These are phyloP conservation scores for Aurelia coerulea DNA, from an alignment of 30 jellyfish, hydroid and myxozoan species.

Conservation along the genomic window DNA sequence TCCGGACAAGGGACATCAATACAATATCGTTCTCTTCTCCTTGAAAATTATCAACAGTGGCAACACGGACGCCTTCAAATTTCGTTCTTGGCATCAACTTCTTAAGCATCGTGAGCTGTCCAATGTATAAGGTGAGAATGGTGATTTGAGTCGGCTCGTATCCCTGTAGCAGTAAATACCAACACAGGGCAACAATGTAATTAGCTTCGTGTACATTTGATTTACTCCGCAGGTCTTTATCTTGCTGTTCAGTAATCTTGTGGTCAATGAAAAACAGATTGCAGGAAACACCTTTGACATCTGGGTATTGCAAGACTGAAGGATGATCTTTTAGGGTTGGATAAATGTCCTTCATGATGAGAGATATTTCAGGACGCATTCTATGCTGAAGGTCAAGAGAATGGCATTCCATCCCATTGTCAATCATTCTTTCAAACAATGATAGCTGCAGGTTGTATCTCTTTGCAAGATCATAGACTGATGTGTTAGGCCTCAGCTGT, in stretches of 20 bases:
- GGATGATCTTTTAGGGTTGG: constrained; percentile 79
- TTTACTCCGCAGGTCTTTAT: constrained; percentile 62
- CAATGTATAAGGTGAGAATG: constrained; percentile 77
- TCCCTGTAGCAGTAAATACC: constrained; percentile 87
- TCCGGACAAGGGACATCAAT: constrained; percentile 83
- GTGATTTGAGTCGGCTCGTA: constrained; percentile 77
- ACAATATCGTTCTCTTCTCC: constrained; percentile 95
- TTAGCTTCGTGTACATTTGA: constrained; percentile 76
- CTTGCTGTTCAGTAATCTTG: constrained; percentile 18
- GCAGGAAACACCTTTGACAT: constrained; percentile 69
- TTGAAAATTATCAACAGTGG: constrained; percentile 87
- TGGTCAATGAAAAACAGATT: constrained; percentile 79
- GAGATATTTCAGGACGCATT: constrained; percentile 89
- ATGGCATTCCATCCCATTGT: constrained; percentile 81
- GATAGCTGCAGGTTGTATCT: constrained; percentile 79
- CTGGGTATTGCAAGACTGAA: constrained; percentile 51
- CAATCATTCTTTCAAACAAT: constrained; percentile 85
- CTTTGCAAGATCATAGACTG: constrained; percentile 70
- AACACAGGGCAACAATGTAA: constrained; percentile 72
- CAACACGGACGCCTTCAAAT: constrained; percentile 85
- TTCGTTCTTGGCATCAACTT: constrained; percentile 66
- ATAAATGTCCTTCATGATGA: constrained; percentile 65
- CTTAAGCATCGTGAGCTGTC: constrained; percentile 70
- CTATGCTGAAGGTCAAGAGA: constrained; percentile 81
- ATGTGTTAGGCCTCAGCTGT: constrained; percentile 85